Evolutionary conservation across 2,888 invertebrate species (phyloP), one percentile per base, ranked within the genome.

Genomic region (Spilosoma lubricipeda): DNA sequence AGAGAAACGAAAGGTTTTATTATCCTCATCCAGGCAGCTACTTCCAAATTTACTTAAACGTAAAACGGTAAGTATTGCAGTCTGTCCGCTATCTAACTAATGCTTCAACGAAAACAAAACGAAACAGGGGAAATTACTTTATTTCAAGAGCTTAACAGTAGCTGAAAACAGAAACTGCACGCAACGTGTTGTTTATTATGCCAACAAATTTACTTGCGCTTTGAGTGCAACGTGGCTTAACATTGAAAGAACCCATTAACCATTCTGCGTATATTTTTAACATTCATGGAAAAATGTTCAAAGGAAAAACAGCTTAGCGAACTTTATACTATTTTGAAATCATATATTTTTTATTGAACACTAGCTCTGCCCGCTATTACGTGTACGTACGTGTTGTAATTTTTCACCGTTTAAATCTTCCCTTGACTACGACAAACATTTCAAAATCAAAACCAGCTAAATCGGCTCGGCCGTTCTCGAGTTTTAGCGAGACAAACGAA

Each of bases 191-290:
- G 59, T 59, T 59, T 59, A 59, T 13, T 59, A 27, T 15, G 59
- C 59, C 3, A 27, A 27, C 27, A 59, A 27, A 59, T n/a, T 66
- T 36, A 20, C 15, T 67, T 67, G 42, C 27, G 18, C 67, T 8
- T 67, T 39, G 8, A 67, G 45, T 42, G 67, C 67, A 67, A 67
- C 45, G 67, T 27, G n/a, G n/a, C 42, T 39, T 18, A 39, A 66
- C n/a, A 66, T 56, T 13, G 56, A 56, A 56, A 56, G 11, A 56
- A n/a, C n/a, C 13, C n/a, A 56, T 56, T 56, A 15, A 15, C 30
- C 18, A 63, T 30, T 30, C 59, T 18, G 3, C 3, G 27, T 27
- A 27, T 56, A 30, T 27, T 59, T 15, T 63, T 63, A 63, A 5
- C 15, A 30, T 63, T 30, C 59, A 63, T 1, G 15, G 15, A 56